Base-by-base conservation (phyloP, 2,797 vertebrate genomes). In the Eulemur mongoz region DNA sequence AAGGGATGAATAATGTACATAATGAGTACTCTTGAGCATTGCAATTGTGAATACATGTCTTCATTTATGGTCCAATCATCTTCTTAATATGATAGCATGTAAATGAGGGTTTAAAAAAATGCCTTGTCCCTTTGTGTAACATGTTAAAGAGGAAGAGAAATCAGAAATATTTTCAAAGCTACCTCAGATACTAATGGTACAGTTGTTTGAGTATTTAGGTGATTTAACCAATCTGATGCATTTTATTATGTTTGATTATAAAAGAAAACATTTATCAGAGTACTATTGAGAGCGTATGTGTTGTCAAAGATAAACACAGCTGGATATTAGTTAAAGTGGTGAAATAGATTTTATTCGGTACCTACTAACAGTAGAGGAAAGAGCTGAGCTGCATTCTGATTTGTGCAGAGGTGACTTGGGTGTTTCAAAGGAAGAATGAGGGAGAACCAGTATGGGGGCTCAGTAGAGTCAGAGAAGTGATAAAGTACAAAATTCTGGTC, bases 131-230 rank as follows among this genome's bases (percentile, higher is more conserved):
- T 95, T 93, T 76, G 35, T 67, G 13, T 30, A 93, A 48, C 35
- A 18, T 65, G n/a, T 84, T 95, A 40, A 86, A 96, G 9, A 91
- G 14, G 10, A 94, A 96, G 80, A 54, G 9, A 91, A 93, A 81
- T 90, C 73, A 63, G 54, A 94, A 96, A 86, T 70, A 92, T 32
- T 97, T 89, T 87, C 38, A 94, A 96, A 94, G 70, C 11, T 91
- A 67, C 12, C 70, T 95, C 40, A 72, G 79, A 96, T 61, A 73
- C 20, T 54, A 90, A 89, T 81, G 32, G 8, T 59, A 67, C 40
- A 73, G 23, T 79, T 61, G 22, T 95, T 93, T 84, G 59, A 86
- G 5, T 84, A 93, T 84, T 95, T 90, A 2, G 5, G 7, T 76
- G 32, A 84, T 54, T 94, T 88, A 75, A 90, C 43, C 85, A 94